phyloP scores from a whole-genome alignment of 2,888 invertebrate genomes.

The Argyresthia albistria region DNA sequence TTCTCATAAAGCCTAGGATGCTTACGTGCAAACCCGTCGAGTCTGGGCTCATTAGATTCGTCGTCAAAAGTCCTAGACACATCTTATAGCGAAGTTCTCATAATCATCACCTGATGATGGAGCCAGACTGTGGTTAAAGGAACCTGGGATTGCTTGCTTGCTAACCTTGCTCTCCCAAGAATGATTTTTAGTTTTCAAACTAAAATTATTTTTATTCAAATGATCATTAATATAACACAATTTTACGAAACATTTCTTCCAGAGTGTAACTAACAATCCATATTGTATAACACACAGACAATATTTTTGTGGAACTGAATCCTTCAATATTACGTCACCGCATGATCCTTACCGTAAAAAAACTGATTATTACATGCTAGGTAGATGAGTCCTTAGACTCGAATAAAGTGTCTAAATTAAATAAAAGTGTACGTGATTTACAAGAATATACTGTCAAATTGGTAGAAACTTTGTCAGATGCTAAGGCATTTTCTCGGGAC shows the following conservation, averaged over 20 bases:
- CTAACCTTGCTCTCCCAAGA: too few species aligned
- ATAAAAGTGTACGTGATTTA: neutral
- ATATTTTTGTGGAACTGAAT: neutral
- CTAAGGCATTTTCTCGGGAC: constrained; percentile 26
- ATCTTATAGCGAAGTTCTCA: too few species aligned
- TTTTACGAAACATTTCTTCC: neutral
- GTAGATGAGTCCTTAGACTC: neutral
- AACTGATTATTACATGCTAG: neutral
- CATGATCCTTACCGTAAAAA: neutral
- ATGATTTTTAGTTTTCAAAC: neutral
- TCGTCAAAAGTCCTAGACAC: too few species aligned
- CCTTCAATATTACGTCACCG: neutral
- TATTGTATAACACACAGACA: neutral
- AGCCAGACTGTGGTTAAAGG: too few species aligned
- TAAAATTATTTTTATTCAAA: too few species aligned
- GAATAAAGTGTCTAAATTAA: neutral
- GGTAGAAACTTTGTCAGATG: constrained; percentile 22
- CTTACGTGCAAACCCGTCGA: too few species aligned
- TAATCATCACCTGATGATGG: too few species aligned
- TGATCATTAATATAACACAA: too few species aligned
- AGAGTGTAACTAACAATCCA: neutral
- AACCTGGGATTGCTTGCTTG: too few species aligned
- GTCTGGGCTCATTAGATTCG: too few species aligned
- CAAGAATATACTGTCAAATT: constrained; percentile 4
- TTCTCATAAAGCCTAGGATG: too few species aligned